Evolutionary conservation across 2,797 vertebrate species (phyloP).

Genomic region (Myotis findleyi): DNA sequence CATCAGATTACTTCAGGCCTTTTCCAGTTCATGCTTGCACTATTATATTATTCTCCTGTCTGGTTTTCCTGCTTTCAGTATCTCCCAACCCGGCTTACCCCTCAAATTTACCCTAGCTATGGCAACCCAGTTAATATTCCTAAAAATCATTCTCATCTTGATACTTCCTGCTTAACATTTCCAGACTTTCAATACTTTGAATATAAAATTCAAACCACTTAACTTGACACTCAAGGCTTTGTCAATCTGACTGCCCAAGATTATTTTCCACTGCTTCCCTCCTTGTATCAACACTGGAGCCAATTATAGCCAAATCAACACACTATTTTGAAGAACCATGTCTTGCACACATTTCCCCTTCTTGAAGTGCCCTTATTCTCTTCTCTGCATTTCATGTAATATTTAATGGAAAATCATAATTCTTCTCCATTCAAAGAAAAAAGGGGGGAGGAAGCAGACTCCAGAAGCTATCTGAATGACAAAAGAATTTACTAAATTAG

Average conservation of each 20-base stretch:
- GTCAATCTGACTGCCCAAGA: neutral
- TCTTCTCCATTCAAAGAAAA: neutral
- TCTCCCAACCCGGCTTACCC: neutral
- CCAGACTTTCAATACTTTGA: neutral
- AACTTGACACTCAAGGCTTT: neutral
- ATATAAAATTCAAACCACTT: neutral
- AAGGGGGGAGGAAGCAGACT: neutral
- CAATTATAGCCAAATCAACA: neutral
- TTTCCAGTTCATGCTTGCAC: neutral
- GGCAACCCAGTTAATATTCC: neutral
- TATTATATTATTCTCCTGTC: neutral
- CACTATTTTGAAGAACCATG: neutral
- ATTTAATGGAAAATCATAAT: neutral
- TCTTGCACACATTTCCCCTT: neutral
- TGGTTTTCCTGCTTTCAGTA: neutral
- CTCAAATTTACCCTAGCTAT: neutral
- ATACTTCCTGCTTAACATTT: neutral
- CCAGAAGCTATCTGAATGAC: neutral
- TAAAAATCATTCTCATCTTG: slow-evolving; percentile 5
- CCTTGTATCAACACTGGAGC: neutral
- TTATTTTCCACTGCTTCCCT: neutral
- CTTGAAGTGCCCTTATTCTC: neutral
- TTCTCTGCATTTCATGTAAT: slow-evolving; percentile 4
- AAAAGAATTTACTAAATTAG: neutral
- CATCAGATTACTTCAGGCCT: neutral